phyloP scores from a whole-genome alignment of 2,797 vertebrate species.

The Tympanoctomys barrerae region DNA sequence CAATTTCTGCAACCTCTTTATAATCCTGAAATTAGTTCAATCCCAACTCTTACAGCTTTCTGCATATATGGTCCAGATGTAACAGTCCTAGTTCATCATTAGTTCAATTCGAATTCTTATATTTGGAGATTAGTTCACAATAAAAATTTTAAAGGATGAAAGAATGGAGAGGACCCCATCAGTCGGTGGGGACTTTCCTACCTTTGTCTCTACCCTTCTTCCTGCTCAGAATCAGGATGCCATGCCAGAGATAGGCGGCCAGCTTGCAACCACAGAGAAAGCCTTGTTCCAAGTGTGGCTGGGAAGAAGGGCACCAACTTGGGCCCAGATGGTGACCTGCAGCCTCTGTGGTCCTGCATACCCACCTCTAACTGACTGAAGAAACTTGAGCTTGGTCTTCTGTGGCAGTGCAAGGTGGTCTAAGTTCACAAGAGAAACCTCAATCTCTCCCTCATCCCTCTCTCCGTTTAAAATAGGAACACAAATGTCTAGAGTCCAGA shows the following conservation, averaged over 20 bases:
- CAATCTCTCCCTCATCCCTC: not conserved
- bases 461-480: not conserved
- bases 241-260: not conserved
- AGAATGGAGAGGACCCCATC: not conserved
- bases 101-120: not conserved
- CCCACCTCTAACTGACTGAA: not conserved
- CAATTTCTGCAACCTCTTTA: slow-evolving; percentile 5
- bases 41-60: not conserved
- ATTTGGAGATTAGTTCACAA: slow-evolving; percentile 44
- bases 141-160: slow-evolving; percentile 20
- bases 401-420: not conserved
- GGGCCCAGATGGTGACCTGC: not conserved
- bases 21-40: slow-evolving; percentile 41
- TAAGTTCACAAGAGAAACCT: not conserved
- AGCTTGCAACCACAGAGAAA: not conserved
- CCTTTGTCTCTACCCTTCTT: not conserved
- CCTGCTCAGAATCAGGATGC: not conserved
- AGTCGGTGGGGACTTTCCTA: not conserved
- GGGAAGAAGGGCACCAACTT: slow-evolving; percentile 8
- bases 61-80: not conserved
- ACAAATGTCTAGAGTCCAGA: slow-evolving; percentile 29
- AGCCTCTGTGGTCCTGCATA: not conserved
- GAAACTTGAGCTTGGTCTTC: not conserved
- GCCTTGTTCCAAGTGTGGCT: not conserved
- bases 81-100: not conserved